These are phyloP conservation scores for Drosophila paracracens DNA, from an alignment of 2,888 invertebrate genomes.

Conservation along the genomic window DNA sequence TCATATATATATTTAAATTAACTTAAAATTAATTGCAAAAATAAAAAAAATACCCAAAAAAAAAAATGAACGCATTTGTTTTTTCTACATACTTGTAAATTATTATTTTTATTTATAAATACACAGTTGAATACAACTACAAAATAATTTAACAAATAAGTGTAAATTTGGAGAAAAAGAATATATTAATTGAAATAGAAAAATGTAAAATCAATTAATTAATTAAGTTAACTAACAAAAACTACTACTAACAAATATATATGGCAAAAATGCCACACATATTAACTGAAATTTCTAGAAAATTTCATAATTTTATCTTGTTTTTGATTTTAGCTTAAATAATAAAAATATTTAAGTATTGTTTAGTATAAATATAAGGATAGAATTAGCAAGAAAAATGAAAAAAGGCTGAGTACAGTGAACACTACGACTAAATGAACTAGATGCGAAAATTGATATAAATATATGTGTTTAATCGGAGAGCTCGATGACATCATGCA, in stretches of 20 bases:
- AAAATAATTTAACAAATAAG: not conserved
- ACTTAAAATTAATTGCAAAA: conserved; percentile 42
- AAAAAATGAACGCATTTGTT: conserved; percentile 2
- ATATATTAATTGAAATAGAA: no score
- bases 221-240: not conserved
- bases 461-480: conserved; percentile 52
- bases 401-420: conserved; percentile 19
- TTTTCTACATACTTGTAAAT: not conserved
- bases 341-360: conserved; percentile 26
- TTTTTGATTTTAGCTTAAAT: conserved; percentile 19
- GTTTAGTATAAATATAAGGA: conserved; percentile 2
- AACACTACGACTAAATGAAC: conserved; percentile 41
- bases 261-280: not conserved
- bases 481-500: conserved; percentile 63
- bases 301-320: not conserved
- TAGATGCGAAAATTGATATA: conserved; percentile 6
- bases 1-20: conserved; percentile 61
- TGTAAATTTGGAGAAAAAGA: not conserved
- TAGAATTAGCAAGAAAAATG: not conserved
- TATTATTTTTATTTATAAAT: no score
- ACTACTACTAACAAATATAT: not conserved
- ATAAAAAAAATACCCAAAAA: conserved; percentile 18
- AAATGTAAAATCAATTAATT: not conserved
- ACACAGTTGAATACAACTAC: not conserved
- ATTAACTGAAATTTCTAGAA: not conserved